Evolutionary conservation across 1,140 invertebrate species (phyloP).

Genomic region (Hesperophylax magnus): DNA sequence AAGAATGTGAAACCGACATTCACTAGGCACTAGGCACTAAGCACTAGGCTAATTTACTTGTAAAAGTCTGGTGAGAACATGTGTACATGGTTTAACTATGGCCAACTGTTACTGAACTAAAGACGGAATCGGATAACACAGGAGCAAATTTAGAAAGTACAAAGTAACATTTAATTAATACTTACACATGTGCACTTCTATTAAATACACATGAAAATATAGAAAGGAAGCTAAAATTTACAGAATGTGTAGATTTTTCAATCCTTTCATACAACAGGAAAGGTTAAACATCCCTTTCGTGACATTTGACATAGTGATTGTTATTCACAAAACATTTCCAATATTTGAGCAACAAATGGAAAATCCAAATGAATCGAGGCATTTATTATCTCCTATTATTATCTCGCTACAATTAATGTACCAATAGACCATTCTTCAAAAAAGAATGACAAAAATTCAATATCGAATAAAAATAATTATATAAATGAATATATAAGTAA

Average conservation of each 20-base stretch:
- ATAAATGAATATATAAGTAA: constrained; percentile 55
- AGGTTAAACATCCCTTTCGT: not conserved
- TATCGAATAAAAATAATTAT: constrained; percentile 48
- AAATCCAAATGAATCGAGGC: constrained; percentile 30
- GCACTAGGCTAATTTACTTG: constrained; percentile 20
- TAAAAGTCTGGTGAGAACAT: not conserved
- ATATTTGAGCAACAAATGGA: constrained; percentile 44
- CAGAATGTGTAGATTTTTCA: constrained; percentile 18
- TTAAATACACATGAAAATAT: constrained; percentile 11
- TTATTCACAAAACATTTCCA: constrained; percentile 30
- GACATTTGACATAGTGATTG: not conserved
- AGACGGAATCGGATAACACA: no score
- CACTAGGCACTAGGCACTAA: not conserved
- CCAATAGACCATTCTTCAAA: constrained; percentile 23
- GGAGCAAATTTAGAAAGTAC: not conserved
- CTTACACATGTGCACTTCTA: constrained; percentile 19
- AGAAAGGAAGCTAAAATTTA: constrained; percentile 28
- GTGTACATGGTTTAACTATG: constrained; percentile 43
- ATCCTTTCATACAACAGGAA: constrained; percentile 12
- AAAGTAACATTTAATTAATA: constrained; percentile 12
- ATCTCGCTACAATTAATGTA: constrained; percentile 18
- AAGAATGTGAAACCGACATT: constrained; percentile 30
- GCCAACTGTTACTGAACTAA: constrained; percentile 30
- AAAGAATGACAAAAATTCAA: constrained; percentile 18
- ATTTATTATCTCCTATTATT: constrained; percentile 15